Base-by-base conservation (phyloP, 2,113 vertebrate genomes). In the Bothrops jararaca region DNA sequence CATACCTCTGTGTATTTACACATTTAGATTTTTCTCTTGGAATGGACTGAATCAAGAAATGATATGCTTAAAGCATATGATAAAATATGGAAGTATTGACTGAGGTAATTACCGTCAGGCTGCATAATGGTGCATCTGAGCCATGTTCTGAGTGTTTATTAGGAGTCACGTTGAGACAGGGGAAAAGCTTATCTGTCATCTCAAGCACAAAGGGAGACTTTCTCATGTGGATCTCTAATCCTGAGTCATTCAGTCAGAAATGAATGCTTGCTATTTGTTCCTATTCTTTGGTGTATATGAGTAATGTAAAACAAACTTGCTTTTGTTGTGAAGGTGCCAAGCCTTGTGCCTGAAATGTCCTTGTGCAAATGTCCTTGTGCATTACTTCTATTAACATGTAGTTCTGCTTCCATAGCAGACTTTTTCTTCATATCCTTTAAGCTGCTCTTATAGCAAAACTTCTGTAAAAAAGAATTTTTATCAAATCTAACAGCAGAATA, bases 191-290 rank as follows among this genome's bases (percentile, higher is more conserved):
- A 69, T 12, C 58, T 69, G 7, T 48, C 48, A 53, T 52, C 34
- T 52, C 6, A 54, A 88, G 34, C 23, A 53, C 0, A 15, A 85
- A 48, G 26, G 24, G 24, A 45, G 15, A 23, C 60, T 42, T 42
- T 22, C 15, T 69, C 24, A n/a, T 29, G 60, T 26, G 34, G 52
- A 88, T 48, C 86, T 80, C 88, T 85, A 86, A 48, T 0, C 2
- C 90, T 74, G 34, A 52, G 64, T 94, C 69, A 86, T 89, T 92
- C 88, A 91, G 52, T n/a, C 74, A 92, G 15, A n/a, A 96, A 93
- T 50, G 94, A 48, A 96, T 87, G 53, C 80, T 85, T 89, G 94
- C 85, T 60, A 92, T 94, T 22, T 85, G 22, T 39, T 94, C 93
- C 92, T 15, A 11, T 90, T 92, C 64, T 18, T 89, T 87, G 0